phyloP scores from a whole-genome alignment of 1,140 invertebrate genomes.

The Anastatus disparis region DNA sequence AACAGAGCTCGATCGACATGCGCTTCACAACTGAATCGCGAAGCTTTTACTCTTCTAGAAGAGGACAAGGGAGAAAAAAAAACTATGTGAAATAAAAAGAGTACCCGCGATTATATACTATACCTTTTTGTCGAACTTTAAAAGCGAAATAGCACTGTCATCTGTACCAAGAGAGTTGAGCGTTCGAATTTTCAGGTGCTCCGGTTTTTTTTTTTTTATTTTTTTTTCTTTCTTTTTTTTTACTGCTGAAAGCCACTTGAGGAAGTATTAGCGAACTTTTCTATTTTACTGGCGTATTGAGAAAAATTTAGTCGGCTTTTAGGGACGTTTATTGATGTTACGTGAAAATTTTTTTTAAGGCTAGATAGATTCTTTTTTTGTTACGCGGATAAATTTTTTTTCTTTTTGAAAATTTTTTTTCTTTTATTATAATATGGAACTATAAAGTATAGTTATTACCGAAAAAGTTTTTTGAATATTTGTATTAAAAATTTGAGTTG shows the following conservation, averaged over 20 bases:
- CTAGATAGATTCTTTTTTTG: no score
- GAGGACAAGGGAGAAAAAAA: constrained; percentile 27
- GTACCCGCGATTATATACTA: constrained; percentile 26
- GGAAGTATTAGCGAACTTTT: constrained; percentile 23
- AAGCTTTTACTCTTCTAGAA: constrained; percentile 39
- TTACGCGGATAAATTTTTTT: no score
- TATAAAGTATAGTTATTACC: no score
- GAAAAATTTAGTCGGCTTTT: constrained; percentile 5
- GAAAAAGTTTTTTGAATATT: no score
- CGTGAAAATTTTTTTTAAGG: no score
- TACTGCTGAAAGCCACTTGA: constrained; percentile 35
- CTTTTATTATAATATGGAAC: no score
- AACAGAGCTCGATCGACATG: constrained; percentile 10
- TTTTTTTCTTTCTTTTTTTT: no score
- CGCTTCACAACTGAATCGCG: constrained; percentile 30
- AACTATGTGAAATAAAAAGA: no score
- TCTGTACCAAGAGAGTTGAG: no score
- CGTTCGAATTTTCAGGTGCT: constrained; percentile 37
- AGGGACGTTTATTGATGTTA: neutral
- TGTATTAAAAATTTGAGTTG: no score
- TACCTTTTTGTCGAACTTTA: constrained; percentile 38
- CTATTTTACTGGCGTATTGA: constrained; percentile 16
- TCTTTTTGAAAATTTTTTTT: no score
- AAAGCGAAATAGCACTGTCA: constrained; percentile 41
- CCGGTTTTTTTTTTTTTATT: no score